Conservation (phyloP, 2,797 vertebrate genomes). For the Periparus ater region DNA sequence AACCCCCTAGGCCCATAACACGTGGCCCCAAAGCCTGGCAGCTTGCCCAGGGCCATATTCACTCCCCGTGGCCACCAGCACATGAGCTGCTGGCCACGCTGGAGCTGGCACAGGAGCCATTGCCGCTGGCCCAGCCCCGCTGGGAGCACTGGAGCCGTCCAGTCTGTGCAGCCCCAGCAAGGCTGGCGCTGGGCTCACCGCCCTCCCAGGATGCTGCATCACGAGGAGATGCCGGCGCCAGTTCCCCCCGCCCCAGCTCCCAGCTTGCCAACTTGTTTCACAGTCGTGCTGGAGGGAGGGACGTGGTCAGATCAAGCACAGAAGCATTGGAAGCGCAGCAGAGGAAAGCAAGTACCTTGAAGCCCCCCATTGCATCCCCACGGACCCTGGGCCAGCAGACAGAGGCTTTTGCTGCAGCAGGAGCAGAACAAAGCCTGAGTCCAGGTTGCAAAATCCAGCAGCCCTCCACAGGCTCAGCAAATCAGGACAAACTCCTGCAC, state of each 20-base stretch:
- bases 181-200: neutral
- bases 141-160: neutral
- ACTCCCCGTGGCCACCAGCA: neutral
- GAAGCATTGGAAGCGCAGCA: neutral
- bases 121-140: neutral
- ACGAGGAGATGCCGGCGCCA: slow-evolving; percentile 23
- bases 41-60: neutral
- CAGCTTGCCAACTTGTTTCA: neutral
- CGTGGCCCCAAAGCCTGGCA: neutral
- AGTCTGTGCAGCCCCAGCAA: neutral
- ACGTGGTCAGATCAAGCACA: neutral
- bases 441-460: neutral
- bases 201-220: slow-evolving; percentile 45
- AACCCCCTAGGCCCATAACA: neutral
- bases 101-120: neutral
- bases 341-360: neutral
- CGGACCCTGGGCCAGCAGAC: fast-evolving
- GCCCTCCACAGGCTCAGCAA: neutral
- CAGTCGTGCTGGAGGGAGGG: neutral
- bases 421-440: neutral
- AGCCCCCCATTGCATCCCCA: neutral
- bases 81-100: neutral
- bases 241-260: neutral
- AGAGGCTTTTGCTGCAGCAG: neutral
- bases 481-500: fast-evolving